phyloP scores from a whole-genome alignment of 1,140 invertebrate genomes.

The Limonius californicus region DNA sequence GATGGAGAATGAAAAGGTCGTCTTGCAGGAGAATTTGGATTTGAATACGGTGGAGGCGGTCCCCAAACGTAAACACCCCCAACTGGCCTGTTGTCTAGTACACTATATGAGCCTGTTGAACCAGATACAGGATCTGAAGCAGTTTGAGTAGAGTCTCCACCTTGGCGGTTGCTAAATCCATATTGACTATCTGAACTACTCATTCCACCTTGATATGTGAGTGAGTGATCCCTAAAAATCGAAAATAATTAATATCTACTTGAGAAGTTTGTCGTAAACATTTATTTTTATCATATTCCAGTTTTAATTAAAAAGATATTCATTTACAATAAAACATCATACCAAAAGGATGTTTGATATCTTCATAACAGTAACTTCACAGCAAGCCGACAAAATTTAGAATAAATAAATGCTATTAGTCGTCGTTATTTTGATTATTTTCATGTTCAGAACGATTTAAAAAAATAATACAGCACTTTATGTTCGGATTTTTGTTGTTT shows the following conservation, averaged over 20 bases:
- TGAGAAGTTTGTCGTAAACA: background rate
- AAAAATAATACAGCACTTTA: too few relatives aligned
- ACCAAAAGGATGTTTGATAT: too few relatives aligned
- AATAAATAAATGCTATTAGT: too few relatives aligned
- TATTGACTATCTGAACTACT: constrained; percentile 63
- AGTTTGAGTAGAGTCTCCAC: constrained; percentile 42
- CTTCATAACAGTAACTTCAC: too few relatives aligned
- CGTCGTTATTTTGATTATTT: too few relatives aligned
- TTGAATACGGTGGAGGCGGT: constrained; percentile 70
- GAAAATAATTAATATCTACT: background rate
- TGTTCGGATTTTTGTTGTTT: too few relatives aligned
- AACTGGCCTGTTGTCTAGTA: constrained; percentile 51
- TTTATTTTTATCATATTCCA: too few relatives aligned
- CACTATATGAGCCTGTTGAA: constrained; percentile 51
- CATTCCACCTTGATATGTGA: constrained; percentile 42
- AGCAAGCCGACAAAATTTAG: too few relatives aligned
- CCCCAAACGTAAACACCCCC: constrained; percentile 59
- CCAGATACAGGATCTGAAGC: constrained; percentile 44
- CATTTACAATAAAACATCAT: too few relatives aligned
- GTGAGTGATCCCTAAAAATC: constrained; percentile 37
- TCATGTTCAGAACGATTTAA: too few relatives aligned
- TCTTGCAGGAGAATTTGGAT: constrained; percentile 63
- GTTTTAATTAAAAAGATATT: too few relatives aligned
- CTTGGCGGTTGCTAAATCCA: constrained; percentile 55
- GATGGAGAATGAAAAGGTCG: constrained; percentile 37